These are phyloP conservation scores for Hippocampus comes DNA, from an alignment of 2,113 vertebrate species.

Conservation along the genomic window DNA sequence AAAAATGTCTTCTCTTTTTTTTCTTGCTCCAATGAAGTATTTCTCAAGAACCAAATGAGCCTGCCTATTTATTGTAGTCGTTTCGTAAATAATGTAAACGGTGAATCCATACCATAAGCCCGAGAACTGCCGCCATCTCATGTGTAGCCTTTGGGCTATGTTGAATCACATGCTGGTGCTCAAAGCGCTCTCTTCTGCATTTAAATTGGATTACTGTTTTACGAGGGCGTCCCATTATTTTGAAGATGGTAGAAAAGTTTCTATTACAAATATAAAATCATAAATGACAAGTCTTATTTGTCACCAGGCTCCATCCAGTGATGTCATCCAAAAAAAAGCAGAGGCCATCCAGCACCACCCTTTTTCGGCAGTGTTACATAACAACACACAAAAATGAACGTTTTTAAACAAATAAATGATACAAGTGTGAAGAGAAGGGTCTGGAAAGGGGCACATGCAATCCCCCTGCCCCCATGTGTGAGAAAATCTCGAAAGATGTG, in stretches of 20 bases:
- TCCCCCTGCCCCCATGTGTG: background rate
- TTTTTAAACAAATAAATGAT: background rate
- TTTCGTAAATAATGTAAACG: slow-evolving; percentile 48
- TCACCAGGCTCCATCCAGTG: background rate
- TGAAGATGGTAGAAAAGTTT: no score
- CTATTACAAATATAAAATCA: slow-evolving; percentile 25
- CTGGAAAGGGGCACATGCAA: no score
- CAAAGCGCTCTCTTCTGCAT: slow-evolving; percentile 40
- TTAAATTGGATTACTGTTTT: slow-evolving; percentile 18
- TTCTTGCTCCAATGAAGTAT: slow-evolving; percentile 67
- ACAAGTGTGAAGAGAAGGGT: background rate
- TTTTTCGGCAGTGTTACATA: slow-evolving; percentile 18
- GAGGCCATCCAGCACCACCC: slow-evolving; percentile 21
- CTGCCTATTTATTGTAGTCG: slow-evolving; percentile 65
- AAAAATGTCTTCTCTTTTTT: slow-evolving; percentile 46
- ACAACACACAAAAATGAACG: slow-evolving; percentile 4
- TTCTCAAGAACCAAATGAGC: slow-evolving; percentile 64
- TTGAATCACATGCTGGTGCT: slow-evolving; percentile 62
- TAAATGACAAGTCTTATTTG: slow-evolving; percentile 15
- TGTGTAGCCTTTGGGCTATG: slow-evolving; percentile 57
- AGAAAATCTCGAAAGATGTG: background rate
- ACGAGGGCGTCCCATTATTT: no score
- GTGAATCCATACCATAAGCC: slow-evolving; percentile 34
- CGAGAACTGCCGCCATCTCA: slow-evolving; percentile 48
- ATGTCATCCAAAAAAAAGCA: slow-evolving; percentile 25